Percentiles rank a stretch among this genome's conserved stretches.
These are phyloP conservation scores for Plecotus auritus DNA, from an alignment of 2,113 vertebrate genomes.

Conservation along the genomic window DNA sequence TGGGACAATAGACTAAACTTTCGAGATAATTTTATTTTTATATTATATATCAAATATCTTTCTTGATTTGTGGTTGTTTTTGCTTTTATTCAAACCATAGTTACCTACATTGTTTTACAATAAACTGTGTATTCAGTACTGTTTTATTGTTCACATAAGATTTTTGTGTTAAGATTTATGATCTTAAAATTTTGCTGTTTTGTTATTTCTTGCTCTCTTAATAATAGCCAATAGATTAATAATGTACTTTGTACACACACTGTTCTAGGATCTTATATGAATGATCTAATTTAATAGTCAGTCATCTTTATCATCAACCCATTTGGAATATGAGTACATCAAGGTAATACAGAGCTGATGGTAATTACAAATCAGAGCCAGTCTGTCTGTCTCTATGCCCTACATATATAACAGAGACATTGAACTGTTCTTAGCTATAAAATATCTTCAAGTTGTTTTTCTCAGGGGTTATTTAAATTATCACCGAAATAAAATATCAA, in stretches of 20 bases:
- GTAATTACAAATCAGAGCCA: not conserved
- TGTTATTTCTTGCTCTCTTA: not conserved
- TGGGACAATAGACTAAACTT: not conserved
- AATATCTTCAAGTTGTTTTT: not conserved
- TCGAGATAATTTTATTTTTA: not conserved
- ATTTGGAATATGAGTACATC: not conserved
- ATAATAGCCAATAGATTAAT: not conserved
- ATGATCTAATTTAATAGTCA: not conserved
- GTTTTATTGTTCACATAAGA: not conserved
- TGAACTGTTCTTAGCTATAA: not conserved
- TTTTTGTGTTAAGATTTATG: not conserved
- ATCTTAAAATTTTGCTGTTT: not conserved
- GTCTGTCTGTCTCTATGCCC: not conserved
- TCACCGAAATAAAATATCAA: not conserved
- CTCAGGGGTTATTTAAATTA: not conserved
- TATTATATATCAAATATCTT: not conserved
- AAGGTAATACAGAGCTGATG: not conserved
- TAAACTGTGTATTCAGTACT: not conserved
- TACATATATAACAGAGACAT: not conserved
- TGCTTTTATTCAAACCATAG: not conserved
- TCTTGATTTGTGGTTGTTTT: not conserved
- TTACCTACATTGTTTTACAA: not conserved
- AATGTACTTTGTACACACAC: not conserved
- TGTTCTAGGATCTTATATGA: not conserved
- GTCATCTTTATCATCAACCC: not conserved